phyloP scores from a whole-genome alignment of 2,888 invertebrate genomes.

The Lasioglossum marginatum region DNA sequence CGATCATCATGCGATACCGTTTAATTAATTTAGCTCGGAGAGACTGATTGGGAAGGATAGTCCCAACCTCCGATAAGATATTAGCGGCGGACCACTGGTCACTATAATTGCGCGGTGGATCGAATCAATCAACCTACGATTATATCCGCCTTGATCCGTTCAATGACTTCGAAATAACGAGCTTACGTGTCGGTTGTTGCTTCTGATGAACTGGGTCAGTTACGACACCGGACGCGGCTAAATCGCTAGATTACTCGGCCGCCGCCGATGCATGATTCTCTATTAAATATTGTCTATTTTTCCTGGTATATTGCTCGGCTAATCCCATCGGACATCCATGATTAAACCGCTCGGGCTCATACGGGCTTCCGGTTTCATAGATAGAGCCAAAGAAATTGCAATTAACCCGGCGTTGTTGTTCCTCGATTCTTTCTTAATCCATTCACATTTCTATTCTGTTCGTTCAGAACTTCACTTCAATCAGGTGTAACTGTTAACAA shows the following conservation, averaged over 20 bases:
- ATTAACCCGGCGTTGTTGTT: background rate
- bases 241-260: constrained; percentile 11
- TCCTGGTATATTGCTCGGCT: background rate
- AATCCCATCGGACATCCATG: background rate
- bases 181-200: constrained; percentile 37
- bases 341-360: background rate
- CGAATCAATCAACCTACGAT: constrained; percentile 61
- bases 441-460: background rate
- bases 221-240: background rate
- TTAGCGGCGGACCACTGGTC: constrained; percentile 29
- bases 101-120: constrained; percentile 59
- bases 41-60: constrained; percentile 41
- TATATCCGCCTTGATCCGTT: constrained; percentile 54
- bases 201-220: constrained; percentile 23
- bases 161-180: constrained; percentile 46
- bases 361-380: background rate
- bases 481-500: background rate
- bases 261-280: constrained; percentile 6
- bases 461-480: background rate
- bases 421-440: background rate
- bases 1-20: constrained; percentile 52
- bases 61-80: constrained; percentile 59
- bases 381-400: background rate
- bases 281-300: constrained; percentile 13
- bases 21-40: constrained; percentile 58